Conservation (phyloP, 2,797 vertebrate species). For the Danio choprae region DNA sequence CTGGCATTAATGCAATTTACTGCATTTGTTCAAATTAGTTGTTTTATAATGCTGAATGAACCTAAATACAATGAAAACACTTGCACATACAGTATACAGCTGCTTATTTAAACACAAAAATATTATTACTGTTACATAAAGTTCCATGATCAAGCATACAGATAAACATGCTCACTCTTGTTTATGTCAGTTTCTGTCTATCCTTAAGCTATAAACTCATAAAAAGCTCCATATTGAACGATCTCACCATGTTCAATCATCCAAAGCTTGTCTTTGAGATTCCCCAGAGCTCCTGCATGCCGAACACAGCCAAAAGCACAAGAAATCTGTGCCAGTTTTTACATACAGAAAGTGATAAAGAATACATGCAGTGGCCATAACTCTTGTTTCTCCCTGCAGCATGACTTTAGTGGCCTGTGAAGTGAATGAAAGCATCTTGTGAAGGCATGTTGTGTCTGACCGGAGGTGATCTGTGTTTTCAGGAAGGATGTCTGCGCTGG, state of each 20-base stretch:
- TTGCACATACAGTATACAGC: background rate
- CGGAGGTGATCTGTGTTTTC: conserved; percentile 40
- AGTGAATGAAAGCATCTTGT: background rate
- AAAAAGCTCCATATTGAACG: background rate
- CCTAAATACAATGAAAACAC: background rate
- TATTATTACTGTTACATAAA: background rate
- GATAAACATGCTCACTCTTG: background rate
- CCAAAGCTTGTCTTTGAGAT: background rate
- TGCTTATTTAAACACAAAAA: background rate
- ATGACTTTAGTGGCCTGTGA: background rate
- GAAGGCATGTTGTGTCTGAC: conserved; percentile 30
- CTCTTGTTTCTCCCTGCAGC: conserved; percentile 16
- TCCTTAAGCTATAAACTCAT: background rate
- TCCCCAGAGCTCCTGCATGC: background rate
- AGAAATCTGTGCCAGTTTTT: too few species aligned
- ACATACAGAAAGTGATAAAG: conserved; percentile 1
- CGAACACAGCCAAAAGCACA: background rate
- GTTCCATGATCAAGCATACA: background rate
- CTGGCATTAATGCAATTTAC: background rate
- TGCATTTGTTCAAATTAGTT: background rate
- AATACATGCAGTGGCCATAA: conserved; percentile 6
- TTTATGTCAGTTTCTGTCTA: background rate
- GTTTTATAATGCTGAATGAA: background rate
- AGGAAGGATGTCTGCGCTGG: conserved; percentile 97
- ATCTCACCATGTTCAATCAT: background rate